A percentile compares a stretch with the other conserved stretches of the same genome.
Conservation (phyloP, 2,797 vertebrate species). For the Pseudocheirus occidentalis region DNA sequence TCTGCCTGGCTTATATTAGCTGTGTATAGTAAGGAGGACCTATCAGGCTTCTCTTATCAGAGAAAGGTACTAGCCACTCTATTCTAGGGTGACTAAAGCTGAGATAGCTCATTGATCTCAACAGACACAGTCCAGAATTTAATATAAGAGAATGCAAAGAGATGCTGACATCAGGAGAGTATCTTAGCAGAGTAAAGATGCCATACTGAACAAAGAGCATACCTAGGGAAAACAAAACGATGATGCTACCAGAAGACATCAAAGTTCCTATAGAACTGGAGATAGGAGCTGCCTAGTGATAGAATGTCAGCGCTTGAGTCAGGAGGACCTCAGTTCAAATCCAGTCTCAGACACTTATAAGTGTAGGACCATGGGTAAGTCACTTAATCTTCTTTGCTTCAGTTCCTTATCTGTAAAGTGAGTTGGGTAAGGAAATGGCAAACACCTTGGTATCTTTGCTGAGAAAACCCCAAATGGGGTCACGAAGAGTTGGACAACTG, state of each 20-base stretch:
- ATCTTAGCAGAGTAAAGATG: background rate
- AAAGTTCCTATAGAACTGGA: background rate
- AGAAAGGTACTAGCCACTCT: background rate
- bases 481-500: too few species aligned
- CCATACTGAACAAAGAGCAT: background rate
- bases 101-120: background rate
- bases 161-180: background rate
- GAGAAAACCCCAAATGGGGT: too few species aligned
- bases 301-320: too few species aligned
- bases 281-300: background rate
- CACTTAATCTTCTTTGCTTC: too few species aligned
- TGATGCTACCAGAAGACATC: background rate
- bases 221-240: background rate
- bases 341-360: too few species aligned
- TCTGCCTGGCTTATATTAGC: background rate
- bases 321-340: too few species aligned
- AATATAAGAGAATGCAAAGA: background rate
- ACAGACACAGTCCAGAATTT: background rate
- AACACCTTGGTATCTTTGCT: too few species aligned
- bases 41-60: background rate
- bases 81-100: background rate
- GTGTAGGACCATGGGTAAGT: too few species aligned
- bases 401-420: too few species aligned
- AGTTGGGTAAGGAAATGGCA: too few species aligned
- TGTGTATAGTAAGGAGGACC: background rate